These are phyloP conservation scores for Wasmannia auropunctata DNA, from an alignment of 1,140 invertebrate genomes.

Conservation along the genomic window DNA sequence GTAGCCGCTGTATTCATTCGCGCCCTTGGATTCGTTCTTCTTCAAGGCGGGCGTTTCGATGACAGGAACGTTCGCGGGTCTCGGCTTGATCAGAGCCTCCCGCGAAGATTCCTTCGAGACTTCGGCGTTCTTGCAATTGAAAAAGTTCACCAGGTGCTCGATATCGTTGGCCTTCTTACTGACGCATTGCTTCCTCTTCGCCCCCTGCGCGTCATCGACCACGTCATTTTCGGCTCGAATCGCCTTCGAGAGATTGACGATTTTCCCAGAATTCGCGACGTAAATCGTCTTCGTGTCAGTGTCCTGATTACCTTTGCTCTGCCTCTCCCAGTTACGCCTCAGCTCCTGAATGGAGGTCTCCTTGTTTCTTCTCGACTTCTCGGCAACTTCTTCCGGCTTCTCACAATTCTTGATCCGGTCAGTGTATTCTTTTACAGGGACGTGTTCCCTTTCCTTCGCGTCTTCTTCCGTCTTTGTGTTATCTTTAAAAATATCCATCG, in stretches of 20 bases:
- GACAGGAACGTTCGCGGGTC: constrained; percentile 4
- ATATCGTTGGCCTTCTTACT: constrained; percentile 79
- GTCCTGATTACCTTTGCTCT: constrained; percentile 66
- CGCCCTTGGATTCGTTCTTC: constrained; percentile 38
- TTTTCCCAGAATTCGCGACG: neutral
- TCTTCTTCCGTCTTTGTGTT: neutral
- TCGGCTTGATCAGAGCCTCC: constrained; percentile 71
- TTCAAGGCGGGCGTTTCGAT: constrained; percentile 36
- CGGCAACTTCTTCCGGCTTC: constrained; percentile 25
- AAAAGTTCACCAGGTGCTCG: constrained; percentile 83
- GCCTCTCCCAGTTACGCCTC: constrained; percentile 80
- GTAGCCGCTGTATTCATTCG: constrained; percentile 73
- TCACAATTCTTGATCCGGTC: neutral
- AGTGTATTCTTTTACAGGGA: neutral
- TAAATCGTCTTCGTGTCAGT: constrained; percentile 46
- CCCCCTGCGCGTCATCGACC: constrained; percentile 13
- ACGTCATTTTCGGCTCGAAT: constrained; percentile 4
- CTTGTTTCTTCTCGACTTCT: constrained; percentile 15
- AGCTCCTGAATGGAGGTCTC: constrained; percentile 76
- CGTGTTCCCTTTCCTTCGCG: neutral
- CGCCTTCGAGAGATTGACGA: constrained; percentile 40
- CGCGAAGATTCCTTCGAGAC: constrained; percentile 58
- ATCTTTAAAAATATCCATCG: neutral
- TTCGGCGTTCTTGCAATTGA: constrained; percentile 83
- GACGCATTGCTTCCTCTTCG: constrained; percentile 36